Base-by-base conservation (phyloP, 1,140 invertebrate species). In the Stegodyphus dumicola region DNA sequence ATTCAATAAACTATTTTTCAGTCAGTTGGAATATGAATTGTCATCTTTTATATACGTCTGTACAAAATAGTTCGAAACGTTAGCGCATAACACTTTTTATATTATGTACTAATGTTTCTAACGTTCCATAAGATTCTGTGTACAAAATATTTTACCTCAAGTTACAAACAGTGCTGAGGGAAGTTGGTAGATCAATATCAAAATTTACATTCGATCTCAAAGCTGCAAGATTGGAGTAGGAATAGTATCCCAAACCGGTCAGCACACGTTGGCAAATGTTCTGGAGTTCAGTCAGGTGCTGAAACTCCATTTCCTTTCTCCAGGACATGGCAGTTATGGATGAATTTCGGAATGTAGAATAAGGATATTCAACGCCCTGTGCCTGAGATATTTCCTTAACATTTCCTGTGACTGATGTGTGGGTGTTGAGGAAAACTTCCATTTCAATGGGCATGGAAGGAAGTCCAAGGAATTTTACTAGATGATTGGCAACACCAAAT, bases 391-490 rank as follows among this genome's bases (percentile, higher is more conserved):
- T 74, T 1, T 51, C 53, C 56, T 33, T 64, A 6, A 77, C 51
- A 13, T 69, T 75, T 3, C 60, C 77, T 53, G 60, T 74, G n/a
- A 77, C 66, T 64, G 56, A 67, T 18, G 87, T 88, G 51, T 88
- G 87, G 7, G 83, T 71, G 3, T 66, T 80, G 6, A 88, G 52
- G 54, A 87, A 88, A 6, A 48, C 18, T 18, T 70, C 33, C 11
- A 86, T 67, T 15, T 86, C 78, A 33, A 11, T 9, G n/a, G 71
- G 67, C n/a, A 80, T 74, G 52, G 48, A 78, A 17, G 74, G 74
- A 6, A 97, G 90, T 10, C 94, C 94, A 88, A 95, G 94, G 90
- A 96, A 96, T 88, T 94, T 91, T 78, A 95, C 93, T 4, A 97
- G 90, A 10, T 94, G 91, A 87, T 94, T 92, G 5, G 93, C 92